Evolutionary conservation across 2,797 vertebrate genomes (phyloP), one percentile per base, ranked within the genome.

Genomic region (Propithecus perrieri): DNA sequence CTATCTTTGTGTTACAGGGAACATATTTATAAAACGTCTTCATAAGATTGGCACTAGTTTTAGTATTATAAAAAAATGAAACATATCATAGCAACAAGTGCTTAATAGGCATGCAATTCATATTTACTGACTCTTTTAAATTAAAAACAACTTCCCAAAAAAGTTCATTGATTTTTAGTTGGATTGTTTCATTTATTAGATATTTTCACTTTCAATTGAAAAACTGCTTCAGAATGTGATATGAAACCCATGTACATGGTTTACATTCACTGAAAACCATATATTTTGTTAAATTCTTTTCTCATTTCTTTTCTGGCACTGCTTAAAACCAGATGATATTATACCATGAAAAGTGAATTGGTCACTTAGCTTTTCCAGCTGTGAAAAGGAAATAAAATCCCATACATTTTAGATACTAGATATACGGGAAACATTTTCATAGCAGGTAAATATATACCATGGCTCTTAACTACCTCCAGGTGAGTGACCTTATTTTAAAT

Each of bases 281-380:
- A 22, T 57, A 43, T 75, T 83, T 41, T 41, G 5, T 50, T 92
- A 12, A 59, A 7, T 55, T 85, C 17, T n/a, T 80, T 81, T 57
- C 79, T 46, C 9, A 53, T 67, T 93, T 83, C 3, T 94, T 88
- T 95, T 85, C 57, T 94, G 61, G 61, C 14, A 76, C 41, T 76
- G 20, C 22, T 43, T 85, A 61, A 74, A 92, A 67, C 35, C 38
- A 88, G 35, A 78, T 69, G 41, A 86, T 92, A 91, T 91, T 53
- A 93, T 15, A 59, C 38, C 18, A 59, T 61, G 84, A 87, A 87
- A 96, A 80, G 61, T 3, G 43, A 87, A 91, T 76, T 92, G 5
- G 57, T 63, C 87, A 41, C 48, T 94, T 59, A 87, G 38, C 13
- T 94, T 94, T 97, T 94, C 71, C 78, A 95, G 87, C 84, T 96